Conservation (phyloP, 1,140 invertebrate species). For the Aradophagus sp. region DNA sequence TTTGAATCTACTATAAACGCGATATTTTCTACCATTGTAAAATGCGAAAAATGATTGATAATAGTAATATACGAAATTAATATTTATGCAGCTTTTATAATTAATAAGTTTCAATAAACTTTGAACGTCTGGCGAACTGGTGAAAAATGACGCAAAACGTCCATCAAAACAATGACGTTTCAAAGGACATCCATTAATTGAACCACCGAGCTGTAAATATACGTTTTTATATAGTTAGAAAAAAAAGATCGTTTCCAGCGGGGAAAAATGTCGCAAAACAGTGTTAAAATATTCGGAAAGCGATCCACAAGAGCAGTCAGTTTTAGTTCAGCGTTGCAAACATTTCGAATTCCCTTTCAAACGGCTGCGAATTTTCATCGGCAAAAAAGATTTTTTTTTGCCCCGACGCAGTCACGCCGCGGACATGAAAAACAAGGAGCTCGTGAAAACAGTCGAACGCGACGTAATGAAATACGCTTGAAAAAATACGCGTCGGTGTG, state of each 20-base stretch:
- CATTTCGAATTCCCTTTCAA: conserved; percentile 37
- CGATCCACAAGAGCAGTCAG: conserved; percentile 4
- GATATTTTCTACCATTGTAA: no score
- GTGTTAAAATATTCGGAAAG: conserved; percentile 14
- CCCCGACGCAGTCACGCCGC: conserved; percentile 36
- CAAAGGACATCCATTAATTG: conserved; percentile 17
- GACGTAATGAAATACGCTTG: conserved; percentile 48
- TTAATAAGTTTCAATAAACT: not conserved
- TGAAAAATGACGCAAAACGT: conserved; percentile 1
- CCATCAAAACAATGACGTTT: conserved; percentile 10
- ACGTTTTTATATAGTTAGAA: conserved; percentile 5
- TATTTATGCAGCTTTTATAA: no score
- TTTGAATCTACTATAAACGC: no score
- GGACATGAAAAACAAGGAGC: conserved; percentile 20
- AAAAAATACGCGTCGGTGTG: conserved; percentile 38
- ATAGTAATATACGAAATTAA: no score
- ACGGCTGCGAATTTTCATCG: conserved; percentile 24
- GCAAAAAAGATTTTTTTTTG: no score
- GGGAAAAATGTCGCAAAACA: conserved; percentile 21
- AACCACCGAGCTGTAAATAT: conserved; percentile 14
- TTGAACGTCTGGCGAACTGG: not conserved
- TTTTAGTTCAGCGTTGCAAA: conserved; percentile 28
- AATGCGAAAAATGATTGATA: no score
- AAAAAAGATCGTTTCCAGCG: conserved; percentile 3
- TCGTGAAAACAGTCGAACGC: conserved; percentile 5